phyloP scores from a whole-genome alignment of 2,797 vertebrate species.

The Streptopelia turtur region DNA sequence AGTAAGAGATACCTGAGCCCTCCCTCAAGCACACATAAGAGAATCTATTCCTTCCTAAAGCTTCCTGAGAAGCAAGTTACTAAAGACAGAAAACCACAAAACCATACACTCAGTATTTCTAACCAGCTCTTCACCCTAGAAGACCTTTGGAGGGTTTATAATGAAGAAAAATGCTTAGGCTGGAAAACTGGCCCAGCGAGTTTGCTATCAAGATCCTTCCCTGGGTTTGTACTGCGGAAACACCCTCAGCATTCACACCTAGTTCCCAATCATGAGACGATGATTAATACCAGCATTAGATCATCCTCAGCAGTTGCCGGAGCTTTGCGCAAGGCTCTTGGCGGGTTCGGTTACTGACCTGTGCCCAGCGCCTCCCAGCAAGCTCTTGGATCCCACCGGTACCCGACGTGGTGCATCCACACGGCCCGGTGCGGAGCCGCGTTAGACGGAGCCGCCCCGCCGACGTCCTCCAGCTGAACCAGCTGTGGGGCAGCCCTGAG shows the following conservation, averaged over 20 bases:
- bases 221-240: not conserved
- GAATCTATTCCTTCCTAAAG: conserved; percentile 3
- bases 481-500: not conserved
- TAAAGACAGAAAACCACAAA: conserved; percentile 58
- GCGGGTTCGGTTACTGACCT: not conserved
- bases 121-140: conserved; percentile 37
- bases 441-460: not conserved
- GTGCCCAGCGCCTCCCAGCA: not conserved
- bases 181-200: not conserved
- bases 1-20: conserved; percentile 5
- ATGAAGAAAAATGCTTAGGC: conserved; percentile 23
- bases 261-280: not conserved
- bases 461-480: not conserved
- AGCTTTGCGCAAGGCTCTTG: conserved; percentile 15
- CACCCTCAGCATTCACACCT: conserved; percentile 45
- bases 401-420: not conserved
- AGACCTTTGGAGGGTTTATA: conserved; percentile 41
- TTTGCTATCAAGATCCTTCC: conserved; percentile 29
- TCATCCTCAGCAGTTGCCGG: not conserved
- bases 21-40: not conserved
- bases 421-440: not conserved
- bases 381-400: not conserved
- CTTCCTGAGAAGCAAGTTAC: not conserved
- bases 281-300: conserved; percentile 49
- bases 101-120: conserved; percentile 23